Evolutionary conservation across 2,888 invertebrate species (phyloP), one percentile per base, ranked within the genome.

Genomic region (Hemicrepidius hirtus): DNA sequence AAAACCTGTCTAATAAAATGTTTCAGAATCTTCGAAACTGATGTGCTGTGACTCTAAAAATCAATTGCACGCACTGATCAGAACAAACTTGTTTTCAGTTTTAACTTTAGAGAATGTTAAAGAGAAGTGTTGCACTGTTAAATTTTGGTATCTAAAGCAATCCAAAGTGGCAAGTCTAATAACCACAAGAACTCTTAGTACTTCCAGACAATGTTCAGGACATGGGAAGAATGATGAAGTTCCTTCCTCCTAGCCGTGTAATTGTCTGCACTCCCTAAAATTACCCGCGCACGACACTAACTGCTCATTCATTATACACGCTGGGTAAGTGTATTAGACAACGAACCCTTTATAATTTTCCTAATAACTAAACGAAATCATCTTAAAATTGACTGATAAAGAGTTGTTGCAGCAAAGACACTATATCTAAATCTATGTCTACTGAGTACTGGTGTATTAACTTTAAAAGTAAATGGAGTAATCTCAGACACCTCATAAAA

Each of bases 161-260:
- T 60, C 44, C 60, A 75, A 78, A 71, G 75, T 77, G 77, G 77
- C 78, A 80, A 82, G 79, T 82, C 80, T 79, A 80, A 81, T 80
- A 80, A 80, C 78, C 79, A 69, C 77, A 69, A 66, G 75, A 77
- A 79, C 81, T 82, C 81, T 83, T 84, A 82, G 84, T 82, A 82
- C 82, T 82, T 80, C 80, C 82, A 83, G 81, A 82, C 83, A 84
- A 84, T 85, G 84, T 80, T 80, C 78, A 81, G 82, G 84, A 84
- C 85, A 83, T 76, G 80, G 82, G 81, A 83, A 84, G 85, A 85
- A 84, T 84, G 84, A 85, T 85, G 84, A 82, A 84, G 84, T 84
- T 83, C 82, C 83, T 84, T 84, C 84, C 83, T 83, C 84, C 83
- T 83, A 82, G 80, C 82, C 83, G 82, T 84, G 82, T 85, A 85